Evolutionary conservation across 2,888 invertebrate species (phyloP).

Genomic region (Drosophila monieri): DNA sequence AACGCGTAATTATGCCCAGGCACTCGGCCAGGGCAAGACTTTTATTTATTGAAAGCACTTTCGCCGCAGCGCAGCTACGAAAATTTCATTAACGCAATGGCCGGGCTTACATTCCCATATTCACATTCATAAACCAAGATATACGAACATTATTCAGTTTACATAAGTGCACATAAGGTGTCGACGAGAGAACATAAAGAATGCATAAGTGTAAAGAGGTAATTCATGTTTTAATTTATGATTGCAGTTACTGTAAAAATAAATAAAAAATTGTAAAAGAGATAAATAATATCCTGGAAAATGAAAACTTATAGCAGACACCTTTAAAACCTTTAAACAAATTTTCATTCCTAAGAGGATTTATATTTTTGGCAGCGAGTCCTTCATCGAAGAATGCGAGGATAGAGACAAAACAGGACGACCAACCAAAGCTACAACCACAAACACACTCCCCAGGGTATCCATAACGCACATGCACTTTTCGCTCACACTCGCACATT

Average conservation of each 20-base stretch:
- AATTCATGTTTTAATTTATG: neutral
- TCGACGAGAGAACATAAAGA: neutral
- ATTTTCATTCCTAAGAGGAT: neutral
- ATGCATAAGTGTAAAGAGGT: neutral
- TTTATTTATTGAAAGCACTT: conserved; percentile 61
- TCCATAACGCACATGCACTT: conserved; percentile 5
- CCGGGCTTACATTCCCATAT: conserved; percentile 6
- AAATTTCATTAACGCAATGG: conserved; percentile 40
- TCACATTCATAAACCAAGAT: conserved; percentile 30
- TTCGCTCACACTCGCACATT: conserved; percentile 2
- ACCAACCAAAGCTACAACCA: conserved; percentile 24
- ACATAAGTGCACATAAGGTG: conserved; percentile 14
- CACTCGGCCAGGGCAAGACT: conserved; percentile 36
- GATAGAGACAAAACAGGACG: conserved; percentile 12
- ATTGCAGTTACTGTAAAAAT: neutral
- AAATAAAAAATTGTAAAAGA: too few species aligned
- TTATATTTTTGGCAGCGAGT: conserved; percentile 18
- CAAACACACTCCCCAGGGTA: conserved; percentile 12
- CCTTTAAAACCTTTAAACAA: neutral
- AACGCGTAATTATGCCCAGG: conserved; percentile 66
- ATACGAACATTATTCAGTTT: conserved; percentile 12
- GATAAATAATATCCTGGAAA: neutral
- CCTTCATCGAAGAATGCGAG: conserved; percentile 13
- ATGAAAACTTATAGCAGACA: neutral
- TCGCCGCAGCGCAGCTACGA: conserved; percentile 17